Conservation (phyloP, 2,113 vertebrate species). For the Oplegnathus fasciatus region DNA sequence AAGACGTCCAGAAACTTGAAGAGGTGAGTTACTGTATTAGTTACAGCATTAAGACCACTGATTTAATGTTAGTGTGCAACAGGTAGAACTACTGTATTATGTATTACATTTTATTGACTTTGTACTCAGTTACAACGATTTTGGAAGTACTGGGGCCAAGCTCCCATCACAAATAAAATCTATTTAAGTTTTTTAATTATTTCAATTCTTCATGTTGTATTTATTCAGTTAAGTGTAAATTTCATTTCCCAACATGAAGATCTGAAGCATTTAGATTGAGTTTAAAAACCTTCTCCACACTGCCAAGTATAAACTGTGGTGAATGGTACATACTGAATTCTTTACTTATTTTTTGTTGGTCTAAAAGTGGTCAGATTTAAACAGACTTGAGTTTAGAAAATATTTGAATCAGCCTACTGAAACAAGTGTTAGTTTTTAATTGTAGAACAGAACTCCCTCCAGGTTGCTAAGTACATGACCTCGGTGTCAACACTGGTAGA, state of each 20-base stretch:
- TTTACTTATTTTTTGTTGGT: neutral
- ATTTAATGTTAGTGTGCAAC: too few species aligned
- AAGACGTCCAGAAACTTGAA: slow-evolving; percentile 87
- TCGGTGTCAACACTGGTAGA: neutral
- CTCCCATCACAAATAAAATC: neutral
- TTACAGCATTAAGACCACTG: too few species aligned
- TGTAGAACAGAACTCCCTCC: neutral
- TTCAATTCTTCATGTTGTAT: neutral
- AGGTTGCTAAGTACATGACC: neutral
- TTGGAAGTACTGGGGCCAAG: too few species aligned
- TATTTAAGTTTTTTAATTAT: neutral
- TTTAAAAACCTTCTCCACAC: neutral
- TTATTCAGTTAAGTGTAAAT: neutral
- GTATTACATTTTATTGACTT: too few species aligned
- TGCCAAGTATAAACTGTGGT: neutral
- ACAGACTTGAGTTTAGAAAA: neutral
- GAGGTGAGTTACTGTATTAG: slow-evolving; percentile 82
- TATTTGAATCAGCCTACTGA: too few species aligned
- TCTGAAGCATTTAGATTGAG: neutral
- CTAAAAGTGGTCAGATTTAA: neutral
- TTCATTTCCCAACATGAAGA: neutral
- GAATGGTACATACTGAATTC: neutral
- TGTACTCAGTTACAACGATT: too few species aligned
- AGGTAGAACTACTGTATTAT: too few species aligned
- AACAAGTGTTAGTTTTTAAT: too few species aligned